Base-by-base conservation (phyloP, 2,113 vertebrate species). In the Chaenocephalus aceratus region DNA sequence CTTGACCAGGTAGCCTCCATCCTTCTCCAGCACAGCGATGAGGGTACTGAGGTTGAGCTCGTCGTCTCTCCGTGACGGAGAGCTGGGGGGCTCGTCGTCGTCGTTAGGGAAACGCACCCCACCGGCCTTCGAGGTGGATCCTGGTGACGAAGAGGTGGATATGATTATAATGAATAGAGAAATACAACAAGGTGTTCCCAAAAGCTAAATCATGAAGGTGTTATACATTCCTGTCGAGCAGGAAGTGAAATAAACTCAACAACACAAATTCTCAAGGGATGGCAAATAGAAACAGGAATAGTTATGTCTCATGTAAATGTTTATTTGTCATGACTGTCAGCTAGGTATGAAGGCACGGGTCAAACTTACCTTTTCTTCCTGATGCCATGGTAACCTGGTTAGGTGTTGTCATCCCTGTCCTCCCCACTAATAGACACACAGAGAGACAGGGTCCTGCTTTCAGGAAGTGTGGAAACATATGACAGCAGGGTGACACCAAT, bases 51-150 rank as follows among this genome's bases (percentile, higher is more conserved):
- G 76, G 51, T 91, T 91, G n/a, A 82, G 82, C 12, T 78, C 89
- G 63, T 91, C 90, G 0, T 91, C 90, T 48, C 82, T 84, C 0
- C 88, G 80, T 1, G 87, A 88, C 9, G 90, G 87, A 21, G 91
- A 85, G 15, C 90, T 78, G 0, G 88, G 84, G 1, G 89, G 75
- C 15, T 86, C 81, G 0, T 83, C 73, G 4, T 83, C 73, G 4
- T 94, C 86, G 0, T 94, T 93, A n/a, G 87, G 89, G 83, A 94
- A 94, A 77, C 13, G 93, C 52, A 94, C 93, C 1, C 89, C 90
- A 41, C 86, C 80, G 0, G 86, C 87, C 86, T 91, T 94, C 8
- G 92, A 94, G 6, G 89, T 91, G 54, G 92, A 94, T 54, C 92
- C 93, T 90, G 54, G 56, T 12, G 23, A 72, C 12, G 13, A 16